A percentile compares a stretch with the other conserved stretches of the same genome.
Conservation (phyloP, 1,140 invertebrate species). For the Akabosia matsudoensis region DNA sequence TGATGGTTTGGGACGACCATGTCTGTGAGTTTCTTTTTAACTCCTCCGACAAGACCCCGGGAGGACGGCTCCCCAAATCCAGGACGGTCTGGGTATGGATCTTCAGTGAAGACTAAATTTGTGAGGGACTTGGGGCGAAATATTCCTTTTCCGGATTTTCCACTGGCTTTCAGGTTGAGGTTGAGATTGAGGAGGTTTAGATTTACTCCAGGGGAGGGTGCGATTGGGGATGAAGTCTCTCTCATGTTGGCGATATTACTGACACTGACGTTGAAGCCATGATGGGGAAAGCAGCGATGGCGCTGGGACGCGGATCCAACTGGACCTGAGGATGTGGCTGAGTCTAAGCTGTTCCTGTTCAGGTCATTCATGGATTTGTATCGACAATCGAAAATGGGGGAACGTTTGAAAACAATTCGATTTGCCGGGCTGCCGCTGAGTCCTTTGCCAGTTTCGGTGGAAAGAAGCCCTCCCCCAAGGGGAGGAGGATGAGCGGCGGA, state of each 20-base stretch:
- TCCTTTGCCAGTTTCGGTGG: constrained; percentile 3
- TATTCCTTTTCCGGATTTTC: constrained; percentile 29
- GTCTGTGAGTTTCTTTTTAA: constrained; percentile 33
- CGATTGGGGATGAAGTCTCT: constrained; percentile 21
- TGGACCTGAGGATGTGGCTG: constrained; percentile 18
- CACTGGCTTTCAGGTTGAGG: constrained; percentile 29
- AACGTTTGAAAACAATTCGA: constrained; percentile 40
- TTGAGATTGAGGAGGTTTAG: constrained; percentile 31
- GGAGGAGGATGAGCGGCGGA: background rate
- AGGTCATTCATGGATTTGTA: constrained; percentile 47
- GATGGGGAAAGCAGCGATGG: constrained; percentile 35
- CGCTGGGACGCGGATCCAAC: constrained; percentile 16
- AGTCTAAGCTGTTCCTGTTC: constrained; percentile 39
- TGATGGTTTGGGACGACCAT: constrained; percentile 39
- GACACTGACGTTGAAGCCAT: constrained; percentile 32
- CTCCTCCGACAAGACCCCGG: constrained; percentile 10
- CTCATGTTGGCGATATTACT: background rate
- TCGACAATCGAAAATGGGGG: constrained; percentile 44
- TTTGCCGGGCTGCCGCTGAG: constrained; percentile 40
- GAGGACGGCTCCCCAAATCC: constrained; percentile 15
- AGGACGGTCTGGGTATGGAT: background rate
- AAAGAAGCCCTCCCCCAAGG: background rate
- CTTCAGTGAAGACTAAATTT: constrained; percentile 35
- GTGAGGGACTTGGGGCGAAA: constrained; percentile 41
- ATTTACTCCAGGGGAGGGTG: too few species aligned